A percentile compares a stretch with the other conserved stretches of the same genome.
These are phyloP conservation scores for Astyanax mexicanus DNA, from an alignment of 2,797 vertebrate genomes.

Conservation along the genomic window DNA sequence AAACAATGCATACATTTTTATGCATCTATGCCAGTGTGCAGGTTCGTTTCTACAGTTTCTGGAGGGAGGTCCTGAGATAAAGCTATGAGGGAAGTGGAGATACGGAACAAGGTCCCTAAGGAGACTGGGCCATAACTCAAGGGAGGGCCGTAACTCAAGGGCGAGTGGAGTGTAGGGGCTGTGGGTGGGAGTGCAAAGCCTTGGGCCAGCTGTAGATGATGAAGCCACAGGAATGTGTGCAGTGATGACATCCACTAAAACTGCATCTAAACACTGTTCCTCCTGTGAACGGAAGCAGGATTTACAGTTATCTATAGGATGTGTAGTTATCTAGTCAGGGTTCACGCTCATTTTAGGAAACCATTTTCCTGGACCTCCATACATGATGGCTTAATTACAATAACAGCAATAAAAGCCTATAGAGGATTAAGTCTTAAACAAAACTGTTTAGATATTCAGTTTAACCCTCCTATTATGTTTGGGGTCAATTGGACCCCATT, in stretches of 20 bases:
- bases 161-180: background rate
- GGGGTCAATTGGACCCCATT: no score
- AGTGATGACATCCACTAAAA: background rate
- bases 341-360: no score
- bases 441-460: no score
- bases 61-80: background rate
- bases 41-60: background rate
- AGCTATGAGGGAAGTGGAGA: background rate
- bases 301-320: no score
- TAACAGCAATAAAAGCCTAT: no score
- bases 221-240: constrained; percentile 16
- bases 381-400: no score
- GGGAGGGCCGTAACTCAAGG: background rate
- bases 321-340: no score
- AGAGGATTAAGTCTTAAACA: no score
- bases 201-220: constrained; percentile 2
- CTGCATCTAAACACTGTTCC: constrained; percentile 4
- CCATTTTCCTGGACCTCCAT: no score
- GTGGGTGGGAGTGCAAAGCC: background rate
- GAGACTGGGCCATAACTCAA: background rate
- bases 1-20: no score
- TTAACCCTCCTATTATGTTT: no score
- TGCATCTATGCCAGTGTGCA: no score
- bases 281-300: background rate
- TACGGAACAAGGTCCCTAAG: background rate